Evolutionary conservation across 1,140 invertebrate genomes (phyloP).

Genomic region (Heliconius eleuchia): DNA sequence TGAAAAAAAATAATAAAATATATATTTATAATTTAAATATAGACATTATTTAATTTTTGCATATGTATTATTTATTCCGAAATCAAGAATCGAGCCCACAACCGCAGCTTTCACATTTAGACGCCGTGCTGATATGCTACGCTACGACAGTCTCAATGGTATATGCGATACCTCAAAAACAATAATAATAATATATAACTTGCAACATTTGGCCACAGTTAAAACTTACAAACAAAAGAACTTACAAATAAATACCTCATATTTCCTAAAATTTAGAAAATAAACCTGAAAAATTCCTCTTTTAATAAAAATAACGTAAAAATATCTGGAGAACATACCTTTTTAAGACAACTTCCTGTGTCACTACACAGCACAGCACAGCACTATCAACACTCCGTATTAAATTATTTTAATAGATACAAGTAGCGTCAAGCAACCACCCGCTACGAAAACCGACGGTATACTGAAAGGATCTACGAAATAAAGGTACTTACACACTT

Average conservation of each 20-base stretch:
- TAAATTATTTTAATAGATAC: neutral
- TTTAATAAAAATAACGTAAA: neutral
- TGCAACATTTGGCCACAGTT: neutral
- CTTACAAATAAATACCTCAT: neutral
- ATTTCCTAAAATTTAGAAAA: neutral
- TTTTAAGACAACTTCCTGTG: neutral
- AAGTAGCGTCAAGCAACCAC: neutral
- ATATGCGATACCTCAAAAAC: no score
- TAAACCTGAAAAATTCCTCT: neutral
- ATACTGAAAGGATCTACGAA: slow-evolving; percentile 10
- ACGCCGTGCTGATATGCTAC: no score
- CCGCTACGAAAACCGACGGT: slow-evolving; percentile 4
- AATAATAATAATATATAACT: neutral
- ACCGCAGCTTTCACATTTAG: no score
- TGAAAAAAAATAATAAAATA: no score
- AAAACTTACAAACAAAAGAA: neutral
- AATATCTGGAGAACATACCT: neutral
- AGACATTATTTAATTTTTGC: no score
- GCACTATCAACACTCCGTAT: neutral
- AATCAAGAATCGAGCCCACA: no score
- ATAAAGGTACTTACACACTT: slow-evolving; percentile 2
- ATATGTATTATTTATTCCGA: no score
- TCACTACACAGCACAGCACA: slow-evolving; percentile 3
- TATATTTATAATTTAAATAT: no score
- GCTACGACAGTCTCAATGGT: no score